phyloP scores from a whole-genome alignment of 2,797 vertebrate species.

The Alosa sapidissima region DNA sequence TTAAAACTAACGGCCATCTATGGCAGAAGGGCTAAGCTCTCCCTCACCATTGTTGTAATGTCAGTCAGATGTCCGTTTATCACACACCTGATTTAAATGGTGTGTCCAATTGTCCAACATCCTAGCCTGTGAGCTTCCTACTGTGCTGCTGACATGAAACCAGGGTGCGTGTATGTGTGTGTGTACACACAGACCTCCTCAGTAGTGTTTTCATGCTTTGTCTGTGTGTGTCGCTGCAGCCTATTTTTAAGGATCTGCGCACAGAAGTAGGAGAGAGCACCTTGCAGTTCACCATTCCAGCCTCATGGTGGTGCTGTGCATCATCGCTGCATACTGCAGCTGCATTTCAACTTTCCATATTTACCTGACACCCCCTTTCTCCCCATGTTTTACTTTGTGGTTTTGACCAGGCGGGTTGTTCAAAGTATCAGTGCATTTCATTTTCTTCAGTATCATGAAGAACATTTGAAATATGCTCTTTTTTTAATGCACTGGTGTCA shows the following conservation, averaged over 20 bases:
- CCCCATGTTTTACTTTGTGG: not conserved
- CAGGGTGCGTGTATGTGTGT: slow-evolving; percentile 3
- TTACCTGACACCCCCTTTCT: not conserved
- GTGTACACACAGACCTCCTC: not conserved
- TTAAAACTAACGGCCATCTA: not conserved
- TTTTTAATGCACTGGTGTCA: slow-evolving; percentile 21
- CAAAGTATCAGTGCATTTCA: slow-evolving; percentile 32
- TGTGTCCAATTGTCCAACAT: not conserved
- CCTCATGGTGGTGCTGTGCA: slow-evolving; percentile 44
- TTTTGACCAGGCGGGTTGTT: not conserved
- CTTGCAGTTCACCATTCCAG: slow-evolving; percentile 32
- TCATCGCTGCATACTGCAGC: not conserved
- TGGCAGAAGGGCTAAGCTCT: not conserved
- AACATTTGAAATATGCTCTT: slow-evolving; percentile 23
- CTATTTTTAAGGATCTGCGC: not conserved
- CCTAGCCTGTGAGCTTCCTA: not conserved
- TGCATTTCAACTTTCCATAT: slow-evolving; percentile 25
- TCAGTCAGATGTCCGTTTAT: not conserved
- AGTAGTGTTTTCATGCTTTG: not conserved
- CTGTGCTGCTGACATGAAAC: slow-evolving; percentile 9
- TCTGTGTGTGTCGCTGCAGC: not conserved
- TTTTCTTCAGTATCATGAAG: slow-evolving; percentile 19
- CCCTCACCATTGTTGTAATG: not conserved
- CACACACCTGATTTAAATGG: not conserved
- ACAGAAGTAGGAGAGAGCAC: not conserved